These are phyloP conservation scores for Notechis scutatus DNA, from an alignment of 2,113 vertebrate species.

Conservation along the genomic window DNA sequence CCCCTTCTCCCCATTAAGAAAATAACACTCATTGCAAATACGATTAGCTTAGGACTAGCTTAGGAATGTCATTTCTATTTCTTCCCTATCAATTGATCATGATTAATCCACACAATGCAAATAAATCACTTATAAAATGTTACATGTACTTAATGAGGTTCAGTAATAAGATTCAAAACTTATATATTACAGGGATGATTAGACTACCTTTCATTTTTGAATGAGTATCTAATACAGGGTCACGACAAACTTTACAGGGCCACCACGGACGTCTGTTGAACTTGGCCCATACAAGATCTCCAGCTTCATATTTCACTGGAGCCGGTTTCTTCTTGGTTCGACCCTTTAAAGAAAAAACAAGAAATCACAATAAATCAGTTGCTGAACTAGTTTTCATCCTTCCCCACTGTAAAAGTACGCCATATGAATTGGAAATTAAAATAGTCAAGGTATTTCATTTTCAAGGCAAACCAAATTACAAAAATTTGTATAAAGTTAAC, in stretches of 20 bases:
- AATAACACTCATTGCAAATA: not conserved
- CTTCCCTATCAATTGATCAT: not conserved
- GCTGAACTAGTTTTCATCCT: not conserved
- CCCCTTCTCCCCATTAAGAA: not conserved
- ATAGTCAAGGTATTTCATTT: not conserved
- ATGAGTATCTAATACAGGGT: constrained; percentile 80
- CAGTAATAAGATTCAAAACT: not conserved
- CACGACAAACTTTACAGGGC: constrained; percentile 88
- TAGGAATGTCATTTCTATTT: not conserved
- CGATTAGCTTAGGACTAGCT: not conserved
- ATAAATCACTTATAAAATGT: not conserved
- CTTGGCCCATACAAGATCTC: constrained; percentile 96
- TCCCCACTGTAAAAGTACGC: not conserved
- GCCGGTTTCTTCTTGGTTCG: constrained; percentile 75
- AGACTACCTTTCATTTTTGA: constrained; percentile 90
- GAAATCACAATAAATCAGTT: constrained; percentile 32
- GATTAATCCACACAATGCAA: not conserved
- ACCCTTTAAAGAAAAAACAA: constrained; percentile 73
- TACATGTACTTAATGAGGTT: not conserved
- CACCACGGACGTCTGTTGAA: constrained; percentile 95
- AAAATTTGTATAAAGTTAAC: not conserved
- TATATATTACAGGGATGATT: not conserved
- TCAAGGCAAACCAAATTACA: not conserved
- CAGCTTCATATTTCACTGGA: constrained; percentile 86
- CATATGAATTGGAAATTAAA: not conserved